A percentile compares a stretch with the other conserved stretches of the same genome.
Evolutionary conservation across 2,113 vertebrate genomes (phyloP).

Genomic region (Patagioenas fasciata): DNA sequence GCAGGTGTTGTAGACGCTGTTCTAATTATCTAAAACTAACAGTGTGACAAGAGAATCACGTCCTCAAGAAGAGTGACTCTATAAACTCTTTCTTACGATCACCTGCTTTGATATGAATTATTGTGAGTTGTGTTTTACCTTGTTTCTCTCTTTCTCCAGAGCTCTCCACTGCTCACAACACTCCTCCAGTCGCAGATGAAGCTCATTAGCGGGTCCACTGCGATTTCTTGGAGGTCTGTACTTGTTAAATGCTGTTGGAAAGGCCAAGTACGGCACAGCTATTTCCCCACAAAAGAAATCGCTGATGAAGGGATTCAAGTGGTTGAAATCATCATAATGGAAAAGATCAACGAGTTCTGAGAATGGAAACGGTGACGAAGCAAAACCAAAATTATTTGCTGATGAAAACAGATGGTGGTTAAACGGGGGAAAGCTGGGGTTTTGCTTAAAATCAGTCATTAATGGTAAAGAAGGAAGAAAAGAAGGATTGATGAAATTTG

Average conservation of each 20-base stretch:
- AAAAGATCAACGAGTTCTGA: slow-evolving; percentile 64
- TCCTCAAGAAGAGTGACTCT: background rate
- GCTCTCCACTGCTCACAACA: slow-evolving; percentile 80
- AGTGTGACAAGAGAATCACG: fast-evolving
- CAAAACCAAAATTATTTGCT: slow-evolving; percentile 19
- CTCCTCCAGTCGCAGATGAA: slow-evolving; percentile 78
- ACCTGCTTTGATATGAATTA: background rate
- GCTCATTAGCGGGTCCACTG: slow-evolving; percentile 70
- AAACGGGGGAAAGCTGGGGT: background rate
- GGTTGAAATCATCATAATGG: slow-evolving; percentile 54
- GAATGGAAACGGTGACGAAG: background rate
- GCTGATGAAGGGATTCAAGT: slow-evolving; percentile 59
- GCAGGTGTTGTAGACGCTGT: background rate
- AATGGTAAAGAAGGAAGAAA: slow-evolving; percentile 34
- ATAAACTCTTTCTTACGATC: fast-evolving
- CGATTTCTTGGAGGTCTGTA: slow-evolving; percentile 58
- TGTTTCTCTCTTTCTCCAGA: slow-evolving; percentile 84
- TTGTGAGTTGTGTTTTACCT: slow-evolving; percentile 57
- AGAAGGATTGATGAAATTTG: slow-evolving; percentile 63
- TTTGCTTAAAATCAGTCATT: slow-evolving; percentile 51
- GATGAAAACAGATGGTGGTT: slow-evolving; percentile 13
- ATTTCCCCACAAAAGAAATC: slow-evolving; percentile 65
- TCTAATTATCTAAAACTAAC: background rate
- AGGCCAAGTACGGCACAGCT: slow-evolving; percentile 43
- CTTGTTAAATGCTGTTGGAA: slow-evolving; percentile 18